phyloP scores from a whole-genome alignment of 2,888 invertebrate species.

The Morpho helenor region DNA sequence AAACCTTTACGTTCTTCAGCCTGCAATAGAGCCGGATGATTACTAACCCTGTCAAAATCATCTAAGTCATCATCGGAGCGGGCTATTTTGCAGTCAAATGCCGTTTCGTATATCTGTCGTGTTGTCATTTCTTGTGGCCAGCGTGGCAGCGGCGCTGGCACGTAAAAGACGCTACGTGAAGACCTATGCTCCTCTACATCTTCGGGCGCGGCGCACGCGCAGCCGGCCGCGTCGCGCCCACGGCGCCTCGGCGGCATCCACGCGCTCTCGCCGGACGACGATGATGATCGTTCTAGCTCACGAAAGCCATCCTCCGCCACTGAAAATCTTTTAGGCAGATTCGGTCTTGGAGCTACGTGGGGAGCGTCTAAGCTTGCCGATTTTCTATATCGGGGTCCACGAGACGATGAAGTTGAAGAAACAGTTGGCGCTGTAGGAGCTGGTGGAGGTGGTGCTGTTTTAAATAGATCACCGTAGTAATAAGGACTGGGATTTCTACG shows the following conservation, averaged over 20 bases:
- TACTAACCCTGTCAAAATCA: slow-evolving; percentile 88
- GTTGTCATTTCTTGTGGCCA: slow-evolving; percentile 80
- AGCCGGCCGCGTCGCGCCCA: slow-evolving; percentile 83
- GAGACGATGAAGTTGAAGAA: slow-evolving; percentile 63
- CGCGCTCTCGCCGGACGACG: slow-evolving; percentile 79
- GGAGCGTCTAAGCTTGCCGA: slow-evolving; percentile 87
- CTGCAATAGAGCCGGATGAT: slow-evolving; percentile 86
- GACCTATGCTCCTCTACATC: slow-evolving; percentile 83
- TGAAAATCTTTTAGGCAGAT: slow-evolving; percentile 83
- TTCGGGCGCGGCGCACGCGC: slow-evolving; percentile 85
- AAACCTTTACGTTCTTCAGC: slow-evolving; percentile 68
- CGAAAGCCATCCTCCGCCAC: slow-evolving; percentile 84
- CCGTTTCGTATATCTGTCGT: slow-evolving; percentile 92
- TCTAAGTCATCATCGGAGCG: slow-evolving; percentile 90
- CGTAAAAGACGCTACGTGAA: slow-evolving; percentile 83
- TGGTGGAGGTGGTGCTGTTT: slow-evolving; percentile 65
- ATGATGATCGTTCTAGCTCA: slow-evolving; percentile 74
- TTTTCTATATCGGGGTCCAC: slow-evolving; percentile 82
- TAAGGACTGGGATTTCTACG: slow-evolving; percentile 89
- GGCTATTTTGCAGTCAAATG: slow-evolving; percentile 92
- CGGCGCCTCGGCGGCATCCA: slow-evolving; percentile 87
- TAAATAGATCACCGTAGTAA: slow-evolving; percentile 89
- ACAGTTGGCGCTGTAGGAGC: slow-evolving; percentile 73
- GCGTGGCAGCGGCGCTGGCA: slow-evolving; percentile 83
- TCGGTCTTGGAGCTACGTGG: slow-evolving; percentile 81